phyloP scores from a whole-genome alignment of 2,113 vertebrate species.

The Plecturocebus donacophilus region DNA sequence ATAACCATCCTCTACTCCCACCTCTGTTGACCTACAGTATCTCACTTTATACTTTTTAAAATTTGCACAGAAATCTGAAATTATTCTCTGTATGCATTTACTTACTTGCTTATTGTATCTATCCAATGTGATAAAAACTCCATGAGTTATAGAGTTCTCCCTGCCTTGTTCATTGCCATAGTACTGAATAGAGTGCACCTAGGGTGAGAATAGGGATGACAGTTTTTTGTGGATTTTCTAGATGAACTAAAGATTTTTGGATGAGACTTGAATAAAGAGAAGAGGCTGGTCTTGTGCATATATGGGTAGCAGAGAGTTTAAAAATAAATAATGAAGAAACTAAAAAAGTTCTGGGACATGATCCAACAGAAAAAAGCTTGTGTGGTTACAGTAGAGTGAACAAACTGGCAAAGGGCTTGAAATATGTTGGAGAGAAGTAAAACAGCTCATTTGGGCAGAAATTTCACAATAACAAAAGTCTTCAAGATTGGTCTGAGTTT shows the following conservation, averaged over 20 bases:
- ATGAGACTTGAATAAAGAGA: neutral
- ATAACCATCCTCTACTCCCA: neutral
- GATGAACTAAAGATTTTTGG: neutral
- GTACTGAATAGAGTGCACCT: rapidly evolving
- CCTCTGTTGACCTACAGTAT: neutral
- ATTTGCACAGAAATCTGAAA: neutral
- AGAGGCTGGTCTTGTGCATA: neutral
- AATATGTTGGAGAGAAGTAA: neutral
- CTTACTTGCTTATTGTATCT: neutral
- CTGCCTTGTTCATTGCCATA: neutral
- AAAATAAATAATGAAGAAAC: neutral
- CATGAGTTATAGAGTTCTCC: neutral
- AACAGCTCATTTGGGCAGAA: neutral
- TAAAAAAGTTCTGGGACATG: neutral
- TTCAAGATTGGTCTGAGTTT: neutral
- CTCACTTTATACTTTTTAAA: neutral
- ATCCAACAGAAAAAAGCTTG: neutral
- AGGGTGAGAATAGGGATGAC: neutral
- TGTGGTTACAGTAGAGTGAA: neutral
- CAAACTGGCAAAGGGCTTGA: neutral
- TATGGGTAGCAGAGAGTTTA: neutral
- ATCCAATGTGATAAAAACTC: neutral
- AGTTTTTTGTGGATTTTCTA: neutral
- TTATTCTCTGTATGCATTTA: neutral
- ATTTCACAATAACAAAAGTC: neutral